phyloP scores from a whole-genome alignment of 2,888 invertebrate genomes.

The Drosophila parthenogenetica region DNA sequence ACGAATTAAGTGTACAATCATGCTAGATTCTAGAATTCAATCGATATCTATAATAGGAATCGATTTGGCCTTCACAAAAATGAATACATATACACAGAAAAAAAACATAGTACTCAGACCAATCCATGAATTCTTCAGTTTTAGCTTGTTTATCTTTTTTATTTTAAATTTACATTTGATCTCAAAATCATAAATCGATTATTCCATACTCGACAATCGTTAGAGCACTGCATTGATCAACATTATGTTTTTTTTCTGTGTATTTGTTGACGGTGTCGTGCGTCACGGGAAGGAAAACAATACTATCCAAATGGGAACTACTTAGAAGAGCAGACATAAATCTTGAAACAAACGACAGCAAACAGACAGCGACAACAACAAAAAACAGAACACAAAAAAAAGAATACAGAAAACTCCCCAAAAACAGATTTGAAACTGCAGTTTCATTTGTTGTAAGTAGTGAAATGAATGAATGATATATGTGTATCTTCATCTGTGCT shows the following conservation, averaged over 20 bases:
- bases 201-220: no score
- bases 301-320: constrained; percentile 36
- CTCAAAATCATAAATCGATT: no score
- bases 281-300: constrained; percentile 13
- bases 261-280: constrained; percentile 20
- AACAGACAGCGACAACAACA: constrained; percentile 17
- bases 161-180: no score
- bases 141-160: no score
- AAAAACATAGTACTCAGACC: no score
- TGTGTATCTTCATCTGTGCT: constrained; percentile 2
- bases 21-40: constrained; percentile 20
- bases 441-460: constrained; percentile 27
- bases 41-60: constrained; percentile 41
- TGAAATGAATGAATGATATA: constrained; percentile 36
- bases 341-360: constrained; percentile 26
- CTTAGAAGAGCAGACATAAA: constrained; percentile 33
- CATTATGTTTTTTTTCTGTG: not conserved
- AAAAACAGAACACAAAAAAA: not conserved
- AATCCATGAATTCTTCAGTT: no score
- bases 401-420: not conserved
- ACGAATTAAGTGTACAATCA: constrained; percentile 16
- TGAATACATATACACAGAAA: not conserved
- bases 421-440: constrained; percentile 6
- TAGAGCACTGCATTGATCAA: no score
- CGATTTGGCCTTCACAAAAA: constrained; percentile 28